Evolutionary conservation across 2,888 invertebrate species (phyloP).

Genomic region (Euplagia quadripunctaria): DNA sequence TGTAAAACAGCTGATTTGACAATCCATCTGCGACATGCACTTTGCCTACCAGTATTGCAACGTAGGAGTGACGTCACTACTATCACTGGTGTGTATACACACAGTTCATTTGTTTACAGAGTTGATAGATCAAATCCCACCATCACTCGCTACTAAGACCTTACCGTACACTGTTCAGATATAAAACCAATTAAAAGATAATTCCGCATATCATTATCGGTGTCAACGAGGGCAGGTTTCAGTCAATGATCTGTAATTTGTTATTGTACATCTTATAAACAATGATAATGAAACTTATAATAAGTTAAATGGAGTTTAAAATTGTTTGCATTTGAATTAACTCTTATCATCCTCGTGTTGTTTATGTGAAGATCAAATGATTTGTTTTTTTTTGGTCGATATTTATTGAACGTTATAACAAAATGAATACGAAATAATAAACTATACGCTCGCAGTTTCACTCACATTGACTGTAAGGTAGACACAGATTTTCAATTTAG

Average conservation of each 20-base stretch:
- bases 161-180: slow-evolving; percentile 21
- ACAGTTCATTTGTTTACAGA: background rate
- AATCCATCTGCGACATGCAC: no score
- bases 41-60: no score
- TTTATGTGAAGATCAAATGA: slow-evolving; percentile 34
- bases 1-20: no score
- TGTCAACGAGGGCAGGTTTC: slow-evolving; percentile 58
- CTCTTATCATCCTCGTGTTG: slow-evolving; percentile 49
- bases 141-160: background rate
- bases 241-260: slow-evolving; percentile 61
- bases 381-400: slow-evolving; percentile 23
- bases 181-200: slow-evolving; percentile 42
- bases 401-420: background rate
- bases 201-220: slow-evolving; percentile 39
- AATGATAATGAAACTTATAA: slow-evolving; percentile 1
- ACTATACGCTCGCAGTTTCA: background rate
- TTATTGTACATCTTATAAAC: slow-evolving; percentile 42
- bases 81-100: no score
- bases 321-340: slow-evolving; percentile 12
- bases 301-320: slow-evolving; percentile 4
- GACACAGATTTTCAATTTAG: no score
- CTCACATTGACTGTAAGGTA: no score
- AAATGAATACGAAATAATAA: background rate
- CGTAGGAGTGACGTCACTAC: no score
- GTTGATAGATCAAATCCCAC: background rate